These are phyloP conservation scores for Panzeria rudis DNA, from an alignment of 2,888 invertebrate species.

Conservation along the genomic window DNA sequence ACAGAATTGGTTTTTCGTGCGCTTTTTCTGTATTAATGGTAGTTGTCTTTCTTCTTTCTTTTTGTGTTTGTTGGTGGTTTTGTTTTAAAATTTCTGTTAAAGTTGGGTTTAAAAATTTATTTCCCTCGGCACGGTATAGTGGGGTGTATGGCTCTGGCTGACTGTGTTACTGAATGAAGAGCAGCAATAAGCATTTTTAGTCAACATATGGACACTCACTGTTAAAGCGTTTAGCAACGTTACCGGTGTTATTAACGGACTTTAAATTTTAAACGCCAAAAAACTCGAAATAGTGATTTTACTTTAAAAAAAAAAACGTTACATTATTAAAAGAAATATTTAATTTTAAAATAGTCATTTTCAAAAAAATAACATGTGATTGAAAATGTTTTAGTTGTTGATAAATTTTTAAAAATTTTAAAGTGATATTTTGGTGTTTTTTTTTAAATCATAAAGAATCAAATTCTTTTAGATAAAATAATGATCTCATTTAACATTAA, in stretches of 20 bases:
- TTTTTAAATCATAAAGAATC: conserved; percentile 30
- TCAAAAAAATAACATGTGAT: conserved; percentile 11
- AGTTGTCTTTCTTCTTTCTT: conserved; percentile 27
- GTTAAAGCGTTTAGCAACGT: conserved; percentile 83
- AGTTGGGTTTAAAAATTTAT: conserved; percentile 66
- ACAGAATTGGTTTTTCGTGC: conserved; percentile 19
- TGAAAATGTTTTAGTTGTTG: not conserved
- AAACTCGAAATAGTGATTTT: not conserved
- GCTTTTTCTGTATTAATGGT: conserved; percentile 31
- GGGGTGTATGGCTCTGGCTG: conserved; percentile 54
- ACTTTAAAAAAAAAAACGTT: conserved; percentile 30
- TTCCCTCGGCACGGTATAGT: conserved; percentile 61
- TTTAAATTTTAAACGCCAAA: conserved; percentile 1
- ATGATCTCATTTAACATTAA: conserved; percentile 66
- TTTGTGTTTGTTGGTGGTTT: conserved; percentile 39
- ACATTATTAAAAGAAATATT: conserved; percentile 2
- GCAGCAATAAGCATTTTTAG: conserved; percentile 61
- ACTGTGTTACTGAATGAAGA: conserved; percentile 39
- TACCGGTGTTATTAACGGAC: conserved; percentile 82
- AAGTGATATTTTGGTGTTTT: conserved; percentile 14
- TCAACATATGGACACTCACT: conserved; percentile 79
- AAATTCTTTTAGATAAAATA: conserved; percentile 49
- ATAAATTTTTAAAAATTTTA: conserved; percentile 2
- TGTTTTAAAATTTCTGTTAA: conserved; percentile 48
- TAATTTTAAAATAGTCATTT: conserved; percentile 18